Evolutionary conservation across 1,140 invertebrate species (phyloP), one percentile per base, ranked within the genome.

Genomic region (Gonioctena quinquepunctata): DNA sequence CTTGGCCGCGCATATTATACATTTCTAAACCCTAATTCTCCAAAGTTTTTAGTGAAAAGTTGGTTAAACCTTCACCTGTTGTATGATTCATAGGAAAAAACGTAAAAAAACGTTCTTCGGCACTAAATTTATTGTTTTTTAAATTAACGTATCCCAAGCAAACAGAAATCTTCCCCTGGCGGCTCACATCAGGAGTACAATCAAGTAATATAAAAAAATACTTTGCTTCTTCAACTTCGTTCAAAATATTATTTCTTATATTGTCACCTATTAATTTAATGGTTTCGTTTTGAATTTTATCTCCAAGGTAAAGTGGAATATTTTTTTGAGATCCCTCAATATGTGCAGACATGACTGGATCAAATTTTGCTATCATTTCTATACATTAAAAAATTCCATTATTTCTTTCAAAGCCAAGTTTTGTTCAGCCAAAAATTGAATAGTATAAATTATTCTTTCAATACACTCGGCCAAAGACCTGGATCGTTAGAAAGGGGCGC

Each of bases 331-430:
- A 18, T 75, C 28, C n/a, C 7, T 33, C n/a, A 33, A 33, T 7
- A 62, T 81, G 76, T 54, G 76, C 72, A 22, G 21, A 48, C 57
- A 77, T 75, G 54, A 77, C 42, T 22, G 66, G 50, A 71, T 80
- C 78, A 68, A 79, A 80, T 66, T 76, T 71, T 21, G 71, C 71
- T 21, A 81, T 25, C 25, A 70, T 68, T 71, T 81, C 68, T 48
- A 79, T 22, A 13, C 73, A 28, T 69, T 76, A 70, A 76, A 80
- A 81, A 56, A 75, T 78, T 49, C 76, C 73, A 69, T 77, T 79
- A 64, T 78, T 75, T 62, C 26, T 48, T 50, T 70, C 48, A 79
- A 74, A 57, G 75, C 75, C 22, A 80, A 68, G 62, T 71, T 72
- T 42, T 78, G 71, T 54, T 64, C 50, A 21, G 68, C 74, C 54